Evolutionary conservation across 2,888 invertebrate species (phyloP).

Genomic region (Pseudanteris insignis): DNA sequence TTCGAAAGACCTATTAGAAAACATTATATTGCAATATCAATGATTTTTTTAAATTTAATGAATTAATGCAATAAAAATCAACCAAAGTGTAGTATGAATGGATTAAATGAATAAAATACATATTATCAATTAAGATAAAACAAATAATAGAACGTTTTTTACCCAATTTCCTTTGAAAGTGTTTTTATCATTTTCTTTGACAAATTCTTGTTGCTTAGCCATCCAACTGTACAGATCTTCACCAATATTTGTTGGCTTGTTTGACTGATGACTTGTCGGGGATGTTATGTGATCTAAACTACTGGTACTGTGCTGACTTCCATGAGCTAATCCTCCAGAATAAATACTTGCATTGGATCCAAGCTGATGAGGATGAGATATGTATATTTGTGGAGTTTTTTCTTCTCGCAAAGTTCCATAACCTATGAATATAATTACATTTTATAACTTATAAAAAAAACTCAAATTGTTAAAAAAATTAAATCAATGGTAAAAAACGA

Average conservation of each 20-base stretch:
- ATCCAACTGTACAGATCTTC: conserved; percentile 96
- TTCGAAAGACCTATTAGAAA: conserved; percentile 60
- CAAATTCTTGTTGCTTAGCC: conserved; percentile 84
- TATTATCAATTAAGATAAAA: too few species aligned
- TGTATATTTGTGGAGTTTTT: conserved; percentile 67
- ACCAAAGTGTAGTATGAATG: not conserved
- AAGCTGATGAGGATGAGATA: conserved; percentile 66
- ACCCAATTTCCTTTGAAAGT: conserved; percentile 65
- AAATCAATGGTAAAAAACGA: too few species aligned
- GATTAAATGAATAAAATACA: not conserved
- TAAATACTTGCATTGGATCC: conserved; percentile 76
- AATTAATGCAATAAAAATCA: not conserved
- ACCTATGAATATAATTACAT: conserved; percentile 67
- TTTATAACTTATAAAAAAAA: too few species aligned
- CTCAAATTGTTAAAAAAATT: too few species aligned
- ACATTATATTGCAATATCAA: conserved; percentile 11
- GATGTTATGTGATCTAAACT: conserved; percentile 64
- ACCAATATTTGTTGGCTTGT: conserved; percentile 71
- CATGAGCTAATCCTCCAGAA: conserved; percentile 61
- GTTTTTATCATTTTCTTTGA: conserved; percentile 65
- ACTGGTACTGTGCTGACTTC: conserved; percentile 64
- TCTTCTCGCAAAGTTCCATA: conserved; percentile 81
- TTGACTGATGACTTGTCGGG: conserved; percentile 69
- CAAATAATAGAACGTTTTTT: conserved; percentile 6
- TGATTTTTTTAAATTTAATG: not conserved